Evolutionary conservation across 2,797 vertebrate species (phyloP).

Genomic region (Euphonia xanthogaster): DNA sequence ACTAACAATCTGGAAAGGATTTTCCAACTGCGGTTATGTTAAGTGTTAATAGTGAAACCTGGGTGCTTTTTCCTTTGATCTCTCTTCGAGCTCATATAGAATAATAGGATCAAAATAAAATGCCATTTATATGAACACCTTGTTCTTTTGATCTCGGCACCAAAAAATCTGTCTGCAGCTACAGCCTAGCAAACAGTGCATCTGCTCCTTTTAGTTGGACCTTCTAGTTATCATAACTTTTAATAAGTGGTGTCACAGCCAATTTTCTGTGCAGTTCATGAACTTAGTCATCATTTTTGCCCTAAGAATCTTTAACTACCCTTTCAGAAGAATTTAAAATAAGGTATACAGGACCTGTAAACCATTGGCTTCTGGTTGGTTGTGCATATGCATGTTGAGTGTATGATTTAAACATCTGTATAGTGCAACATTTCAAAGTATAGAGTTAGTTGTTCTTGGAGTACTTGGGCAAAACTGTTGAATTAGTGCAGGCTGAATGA

Average conservation of each 20-base stretch:
- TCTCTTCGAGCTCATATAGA: slow-evolving; percentile 64
- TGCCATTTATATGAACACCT: slow-evolving; percentile 70
- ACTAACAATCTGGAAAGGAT: slow-evolving; percentile 75
- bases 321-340: not conserved
- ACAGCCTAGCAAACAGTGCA: not conserved
- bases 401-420: not conserved
- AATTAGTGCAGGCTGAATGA: not conserved
- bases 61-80: slow-evolving; percentile 72
- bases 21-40: slow-evolving; percentile 68
- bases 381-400: not conserved
- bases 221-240: slow-evolving; percentile 22
- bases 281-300: slow-evolving; percentile 1
- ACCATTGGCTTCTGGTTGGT: not conserved
- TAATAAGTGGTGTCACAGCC: slow-evolving; percentile 10
- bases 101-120: slow-evolving; percentile 76
- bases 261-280: slow-evolving; percentile 12
- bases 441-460: not conserved
- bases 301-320: not conserved
- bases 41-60: slow-evolving; percentile 74
- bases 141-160: slow-evolving; percentile 75
- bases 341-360: not conserved
- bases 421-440: not conserved
- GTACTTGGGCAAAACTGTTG: not conserved
- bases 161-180: slow-evolving; percentile 21
- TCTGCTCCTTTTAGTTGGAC: slow-evolving; percentile 26